Base-by-base conservation (phyloP, 2,113 vertebrate species). In the Jacana jacana region DNA sequence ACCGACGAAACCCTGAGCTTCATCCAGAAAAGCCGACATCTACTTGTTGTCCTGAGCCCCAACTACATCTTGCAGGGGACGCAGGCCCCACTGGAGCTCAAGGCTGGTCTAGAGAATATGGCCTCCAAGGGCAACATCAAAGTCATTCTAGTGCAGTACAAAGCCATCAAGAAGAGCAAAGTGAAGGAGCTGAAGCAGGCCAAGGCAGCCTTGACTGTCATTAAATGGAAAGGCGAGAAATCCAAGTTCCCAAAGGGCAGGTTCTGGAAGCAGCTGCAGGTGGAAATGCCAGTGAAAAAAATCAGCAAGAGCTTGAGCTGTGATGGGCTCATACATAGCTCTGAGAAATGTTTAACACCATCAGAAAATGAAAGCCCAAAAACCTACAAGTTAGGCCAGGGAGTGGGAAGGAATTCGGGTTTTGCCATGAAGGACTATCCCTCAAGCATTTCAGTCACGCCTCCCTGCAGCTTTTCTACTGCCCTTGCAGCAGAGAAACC, bases 1-100 rank as follows among this genome's bases (percentile, higher is more conserved):
- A 99, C 99, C 87, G 99, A 99, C 6, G 99, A 99, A 98, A 99
- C 99, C 48, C 98, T 99, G 98, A 98, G 98, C 94, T 99, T 99
- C 94, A 99, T 99, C 97, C 98, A 99, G 95, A 99, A 98, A 96
- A 99, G 99, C 96, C 98, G 98, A 84, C 98, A 98, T 90, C 98
- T 99, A 89, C 98, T 99, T 97, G 99, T 99, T 96, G 98, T 99
- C 30, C 96, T 99, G 93, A 99, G 99, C 86, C 99, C 99, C 14
- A 98, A 98, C 96, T 99, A 99, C 87, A 97, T 98, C 80, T 97
- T 98, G 19, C 98, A 97, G 96, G 99, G 99, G 82, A 99, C 99
- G 63, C 99, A 99, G 98, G 98, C 99, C 44, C 98, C 99, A 91
- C 98, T 99, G 98, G 99, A 99, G 98, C 98, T 99, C 78, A 99